These are phyloP conservation scores for Spheniscus mendiculus DNA, from an alignment of 2,113 vertebrate species.

Conservation along the genomic window DNA sequence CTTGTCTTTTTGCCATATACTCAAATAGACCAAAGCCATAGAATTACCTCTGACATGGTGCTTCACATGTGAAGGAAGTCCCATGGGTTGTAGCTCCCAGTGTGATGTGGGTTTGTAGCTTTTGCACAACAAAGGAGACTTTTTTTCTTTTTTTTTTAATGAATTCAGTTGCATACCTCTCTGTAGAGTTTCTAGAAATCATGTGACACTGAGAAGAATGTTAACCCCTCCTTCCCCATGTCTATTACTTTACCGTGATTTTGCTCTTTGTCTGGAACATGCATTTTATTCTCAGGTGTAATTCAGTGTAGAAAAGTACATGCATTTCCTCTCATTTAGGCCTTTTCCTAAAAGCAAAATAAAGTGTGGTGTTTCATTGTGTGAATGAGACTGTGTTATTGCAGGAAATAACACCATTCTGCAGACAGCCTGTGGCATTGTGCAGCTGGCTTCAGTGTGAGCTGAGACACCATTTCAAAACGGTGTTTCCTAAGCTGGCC, in stretches of 20 bases:
- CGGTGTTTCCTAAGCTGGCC: neutral
- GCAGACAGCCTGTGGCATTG: neutral
- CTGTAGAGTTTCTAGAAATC: neutral
- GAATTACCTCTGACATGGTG: neutral
- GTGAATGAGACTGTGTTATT: neutral
- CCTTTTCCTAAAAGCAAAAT: neutral
- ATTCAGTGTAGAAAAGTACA: neutral
- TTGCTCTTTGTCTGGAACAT: neutral
- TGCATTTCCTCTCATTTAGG: neutral
- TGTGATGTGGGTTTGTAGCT: constrained; percentile 6
- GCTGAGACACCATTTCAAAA: neutral
- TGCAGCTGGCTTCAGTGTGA: neutral
- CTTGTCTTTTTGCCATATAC: neutral
- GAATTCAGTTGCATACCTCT: neutral
- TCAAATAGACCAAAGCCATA: neutral
- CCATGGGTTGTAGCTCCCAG: neutral
- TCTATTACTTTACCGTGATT: neutral
- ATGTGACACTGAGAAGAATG: neutral
- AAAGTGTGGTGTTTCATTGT: neutral
- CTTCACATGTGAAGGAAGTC: neutral
- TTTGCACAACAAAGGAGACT: neutral
- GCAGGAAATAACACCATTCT: constrained; percentile 28
- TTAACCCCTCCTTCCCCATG: neutral
- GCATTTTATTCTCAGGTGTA: neutral
- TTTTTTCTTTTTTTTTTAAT: neutral